Conservation (phyloP, 2,888 invertebrate genomes). For the Chrysolina americana region DNA sequence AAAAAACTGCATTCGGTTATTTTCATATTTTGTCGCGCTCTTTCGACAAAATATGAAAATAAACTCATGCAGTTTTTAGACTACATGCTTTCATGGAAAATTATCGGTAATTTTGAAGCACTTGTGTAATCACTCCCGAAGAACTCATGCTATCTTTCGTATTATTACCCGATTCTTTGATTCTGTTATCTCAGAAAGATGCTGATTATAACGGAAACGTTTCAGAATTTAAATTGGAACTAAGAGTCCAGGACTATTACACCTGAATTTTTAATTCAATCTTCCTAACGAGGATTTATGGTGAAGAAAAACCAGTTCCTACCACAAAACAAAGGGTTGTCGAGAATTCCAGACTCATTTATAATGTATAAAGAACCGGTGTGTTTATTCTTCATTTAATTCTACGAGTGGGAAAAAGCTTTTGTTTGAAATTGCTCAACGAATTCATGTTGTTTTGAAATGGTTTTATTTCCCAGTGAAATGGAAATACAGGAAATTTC, state of each 20-base stretch:
- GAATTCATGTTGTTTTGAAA: not conserved
- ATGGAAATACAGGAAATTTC: not conserved
- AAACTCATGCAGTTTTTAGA: too few relatives aligned
- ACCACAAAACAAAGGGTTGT: conserved; percentile 20
- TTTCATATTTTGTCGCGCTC: too few relatives aligned
- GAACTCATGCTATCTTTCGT: too few relatives aligned
- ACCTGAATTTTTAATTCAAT: conserved; percentile 24
- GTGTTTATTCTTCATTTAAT: conserved; percentile 24
- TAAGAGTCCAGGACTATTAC: not conserved
- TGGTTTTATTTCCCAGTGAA: not conserved
- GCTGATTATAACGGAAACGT: too few relatives aligned
- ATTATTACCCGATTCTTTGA: too few relatives aligned
- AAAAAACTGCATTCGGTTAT: too few relatives aligned
- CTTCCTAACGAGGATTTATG: conserved; percentile 19
- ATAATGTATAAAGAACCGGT: conserved; percentile 20
- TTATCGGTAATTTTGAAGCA: too few relatives aligned
- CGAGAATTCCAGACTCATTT: conserved; percentile 21
- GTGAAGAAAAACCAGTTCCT: conserved; percentile 2
- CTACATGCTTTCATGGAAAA: too few relatives aligned
- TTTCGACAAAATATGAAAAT: too few relatives aligned
- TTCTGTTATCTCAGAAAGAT: too few relatives aligned
- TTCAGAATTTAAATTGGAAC: not conserved
- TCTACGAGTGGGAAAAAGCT: not conserved
- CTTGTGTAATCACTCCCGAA: too few relatives aligned
- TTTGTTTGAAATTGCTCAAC: not conserved